phyloP scores from a whole-genome alignment of 2,888 invertebrate species.

The Dicycla oo region DNA sequence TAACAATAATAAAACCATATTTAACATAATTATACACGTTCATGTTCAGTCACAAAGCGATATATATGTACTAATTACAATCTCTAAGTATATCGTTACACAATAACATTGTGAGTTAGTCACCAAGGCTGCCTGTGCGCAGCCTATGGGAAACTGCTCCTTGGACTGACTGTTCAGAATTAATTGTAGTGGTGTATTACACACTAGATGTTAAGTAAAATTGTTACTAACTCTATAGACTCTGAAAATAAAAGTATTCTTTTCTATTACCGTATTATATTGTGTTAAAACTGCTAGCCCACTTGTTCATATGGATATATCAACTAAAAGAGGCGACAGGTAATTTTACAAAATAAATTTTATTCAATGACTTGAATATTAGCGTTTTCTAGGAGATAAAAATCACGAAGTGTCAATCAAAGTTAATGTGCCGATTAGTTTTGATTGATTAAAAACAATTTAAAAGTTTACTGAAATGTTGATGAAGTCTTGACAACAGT shows the following conservation, averaged over 20 bases:
- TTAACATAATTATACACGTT: constrained; percentile 4
- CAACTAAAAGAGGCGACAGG: not conserved
- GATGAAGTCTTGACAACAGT: not conserved
- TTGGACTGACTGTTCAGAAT: constrained; percentile 31
- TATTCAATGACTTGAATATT: not conserved
- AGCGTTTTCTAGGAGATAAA: not conserved
- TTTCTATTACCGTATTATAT: not conserved
- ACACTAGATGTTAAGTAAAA: no score
- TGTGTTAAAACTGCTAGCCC: not conserved
- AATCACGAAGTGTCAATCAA: not conserved
- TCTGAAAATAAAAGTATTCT: no score
- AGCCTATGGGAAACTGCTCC: constrained; percentile 52
- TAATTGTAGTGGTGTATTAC: constrained; percentile 25
- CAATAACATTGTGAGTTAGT: constrained; percentile 59
- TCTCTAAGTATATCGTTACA: constrained; percentile 57
- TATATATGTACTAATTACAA: constrained; percentile 61
- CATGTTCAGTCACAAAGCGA: constrained; percentile 47
- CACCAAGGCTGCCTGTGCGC: constrained; percentile 53
- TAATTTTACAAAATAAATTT: not conserved
- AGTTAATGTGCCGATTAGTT: not conserved
- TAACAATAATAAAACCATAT: constrained; percentile 10
- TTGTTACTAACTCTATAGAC: no score
- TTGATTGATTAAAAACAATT: not conserved
- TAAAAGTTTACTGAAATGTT: no score
- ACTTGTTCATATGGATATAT: not conserved